Percentiles rank a stretch among this genome's conserved stretches.
These are phyloP conservation scores for Reinhardtius hippoglossoides DNA, from an alignment of 2,113 vertebrate species.

Conservation along the genomic window DNA sequence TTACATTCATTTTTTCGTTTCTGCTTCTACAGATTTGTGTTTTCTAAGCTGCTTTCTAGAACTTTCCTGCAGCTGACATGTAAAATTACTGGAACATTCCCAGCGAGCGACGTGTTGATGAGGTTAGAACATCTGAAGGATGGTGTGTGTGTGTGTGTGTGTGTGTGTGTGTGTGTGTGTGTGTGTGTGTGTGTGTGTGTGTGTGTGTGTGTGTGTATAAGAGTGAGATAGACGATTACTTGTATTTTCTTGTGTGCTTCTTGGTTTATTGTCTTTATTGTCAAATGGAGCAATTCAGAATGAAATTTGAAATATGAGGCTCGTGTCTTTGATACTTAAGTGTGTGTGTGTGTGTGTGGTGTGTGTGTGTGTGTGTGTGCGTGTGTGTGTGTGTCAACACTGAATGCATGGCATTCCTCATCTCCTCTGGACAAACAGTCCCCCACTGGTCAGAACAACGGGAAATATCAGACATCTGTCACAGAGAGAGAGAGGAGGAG, in stretches of 20 bases:
- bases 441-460: constrained; percentile 29
- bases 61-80: too few species aligned
- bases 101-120: too few species aligned
- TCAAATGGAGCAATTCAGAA: too few species aligned
- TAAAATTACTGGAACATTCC: too few species aligned
- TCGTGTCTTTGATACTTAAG: neutral
- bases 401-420: constrained; percentile 36
- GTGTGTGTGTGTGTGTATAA: neutral
- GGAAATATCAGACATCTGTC: constrained; percentile 38
- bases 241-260: too few species aligned
- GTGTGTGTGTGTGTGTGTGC: neutral
- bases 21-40: too few species aligned
- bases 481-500: neutral
- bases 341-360: neutral
- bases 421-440: constrained; percentile 36
- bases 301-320: neutral
- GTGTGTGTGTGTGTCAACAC: neutral
- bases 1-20: too few species aligned
- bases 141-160: constrained; percentile 6
- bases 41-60: too few species aligned
- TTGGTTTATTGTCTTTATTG: too few species aligned
- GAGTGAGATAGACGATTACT: too few species aligned
- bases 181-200: constrained; percentile 7
- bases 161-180: neutral
- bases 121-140: too few species aligned